Evolutionary conservation across 2,113 vertebrate species (phyloP).

Genomic region (Myiagra hebetior): DNA sequence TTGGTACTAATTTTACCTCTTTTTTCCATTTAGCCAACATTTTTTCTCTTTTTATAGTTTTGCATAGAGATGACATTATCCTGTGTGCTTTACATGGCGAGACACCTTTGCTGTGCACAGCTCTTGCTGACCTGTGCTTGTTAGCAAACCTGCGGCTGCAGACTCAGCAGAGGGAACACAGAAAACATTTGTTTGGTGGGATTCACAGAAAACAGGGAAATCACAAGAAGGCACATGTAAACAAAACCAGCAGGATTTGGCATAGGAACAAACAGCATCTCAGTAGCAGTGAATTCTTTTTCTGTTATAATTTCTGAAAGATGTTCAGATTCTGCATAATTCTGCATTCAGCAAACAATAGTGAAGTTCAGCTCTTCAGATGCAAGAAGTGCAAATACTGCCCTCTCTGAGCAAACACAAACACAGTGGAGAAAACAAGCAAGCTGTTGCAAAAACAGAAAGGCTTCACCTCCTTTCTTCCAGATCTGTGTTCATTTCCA

Average conservation of each 20-base stretch:
- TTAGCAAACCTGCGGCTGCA: background rate
- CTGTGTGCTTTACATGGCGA: slow-evolving; percentile 13
- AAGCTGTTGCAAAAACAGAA: slow-evolving; percentile 58
- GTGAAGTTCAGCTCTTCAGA: slow-evolving; percentile 1
- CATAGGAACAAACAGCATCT: background rate
- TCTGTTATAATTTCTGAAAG: slow-evolving; percentile 42
- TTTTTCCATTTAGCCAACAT: slow-evolving; percentile 4
- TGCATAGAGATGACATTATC: slow-evolving; percentile 48
- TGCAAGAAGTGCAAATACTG: slow-evolving; percentile 36
- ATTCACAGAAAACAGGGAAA: background rate
- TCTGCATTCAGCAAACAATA: background rate
- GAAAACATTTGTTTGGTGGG: slow-evolving; percentile 38
- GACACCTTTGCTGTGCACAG: background rate
- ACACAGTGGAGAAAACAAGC: slow-evolving; percentile 1
- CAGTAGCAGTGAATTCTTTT: background rate
- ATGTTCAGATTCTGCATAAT: background rate
- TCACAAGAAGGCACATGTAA: background rate
- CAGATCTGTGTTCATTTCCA: slow-evolving; percentile 54
- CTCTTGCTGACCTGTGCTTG: background rate
- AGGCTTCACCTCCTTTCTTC: slow-evolving; percentile 47
- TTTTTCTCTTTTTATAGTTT: slow-evolving; percentile 37
- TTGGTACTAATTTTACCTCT: slow-evolving; percentile 55
- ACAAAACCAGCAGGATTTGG: background rate
- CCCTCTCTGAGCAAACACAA: slow-evolving; percentile 55
- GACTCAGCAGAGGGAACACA: slow-evolving; percentile 23